phyloP scores from a whole-genome alignment of 2,888 invertebrate species.

The Lepas anatifera region DNA sequence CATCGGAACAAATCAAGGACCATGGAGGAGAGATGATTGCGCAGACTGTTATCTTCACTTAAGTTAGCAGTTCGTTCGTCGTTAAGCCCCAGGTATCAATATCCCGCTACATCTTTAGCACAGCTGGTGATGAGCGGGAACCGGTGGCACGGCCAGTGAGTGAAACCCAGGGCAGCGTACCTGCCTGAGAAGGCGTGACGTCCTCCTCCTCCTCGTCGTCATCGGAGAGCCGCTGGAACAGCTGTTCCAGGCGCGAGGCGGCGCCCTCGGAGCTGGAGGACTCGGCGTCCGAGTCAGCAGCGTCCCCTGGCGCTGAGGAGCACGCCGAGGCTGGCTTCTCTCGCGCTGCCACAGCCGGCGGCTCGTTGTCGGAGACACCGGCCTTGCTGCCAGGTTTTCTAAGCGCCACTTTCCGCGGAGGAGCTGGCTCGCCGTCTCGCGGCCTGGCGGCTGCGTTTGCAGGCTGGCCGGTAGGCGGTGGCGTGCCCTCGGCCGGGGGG shows the following conservation, averaged over 20 bases:
- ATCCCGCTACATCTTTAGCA: too few species aligned
- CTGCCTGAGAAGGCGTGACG: neutral
- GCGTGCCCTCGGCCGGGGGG: slow-evolving; percentile 29
- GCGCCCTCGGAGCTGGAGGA: neutral
- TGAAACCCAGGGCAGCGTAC: neutral
- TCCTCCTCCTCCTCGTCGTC: neutral
- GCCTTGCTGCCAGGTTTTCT: too few species aligned
- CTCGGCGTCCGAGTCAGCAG: neutral
- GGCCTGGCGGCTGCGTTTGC: neutral
- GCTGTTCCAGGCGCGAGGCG: neutral
- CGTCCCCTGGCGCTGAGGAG: neutral
- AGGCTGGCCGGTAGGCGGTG: neutral
- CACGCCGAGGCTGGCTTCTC: neutral
- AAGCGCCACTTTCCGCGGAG: too few species aligned
- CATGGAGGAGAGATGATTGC: too few species aligned
- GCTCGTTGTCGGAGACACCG: too few species aligned
- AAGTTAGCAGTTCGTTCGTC: too few species aligned
- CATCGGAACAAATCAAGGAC: too few species aligned
- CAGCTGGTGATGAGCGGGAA: too few species aligned
- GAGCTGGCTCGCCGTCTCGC: too few species aligned
- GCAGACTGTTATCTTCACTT: too few species aligned
- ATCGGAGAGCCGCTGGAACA: neutral
- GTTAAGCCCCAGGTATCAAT: too few species aligned
- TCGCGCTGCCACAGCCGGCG: neutral
- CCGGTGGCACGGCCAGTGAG: too few species aligned